A percentile compares a stretch with the other conserved stretches of the same genome.
Conservation (phyloP, 2,888 invertebrate species). For the Caenorhabditis sp. region DNA sequence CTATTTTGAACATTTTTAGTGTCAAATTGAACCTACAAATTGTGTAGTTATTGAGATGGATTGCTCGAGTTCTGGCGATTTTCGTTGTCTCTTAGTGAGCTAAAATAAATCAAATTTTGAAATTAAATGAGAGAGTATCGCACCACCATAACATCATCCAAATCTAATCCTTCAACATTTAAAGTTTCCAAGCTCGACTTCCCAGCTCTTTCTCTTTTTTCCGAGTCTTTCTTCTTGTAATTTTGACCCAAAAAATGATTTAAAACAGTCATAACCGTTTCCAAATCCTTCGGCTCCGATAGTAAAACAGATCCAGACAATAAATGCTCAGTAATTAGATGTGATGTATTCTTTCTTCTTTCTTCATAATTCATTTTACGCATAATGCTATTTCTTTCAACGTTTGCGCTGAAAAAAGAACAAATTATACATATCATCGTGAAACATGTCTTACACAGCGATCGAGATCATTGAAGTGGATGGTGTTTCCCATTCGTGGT, state of each 20-base stretch:
- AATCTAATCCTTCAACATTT: not conserved
- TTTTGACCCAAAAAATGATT: not conserved
- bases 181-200: not conserved
- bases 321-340: not conserved
- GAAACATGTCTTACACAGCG: not conserved
- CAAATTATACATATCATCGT: no score
- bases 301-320: not conserved
- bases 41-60: not conserved
- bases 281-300: not conserved
- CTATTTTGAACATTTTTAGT: no score
- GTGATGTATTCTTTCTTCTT: slow-evolving; percentile 26
- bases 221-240: not conserved
- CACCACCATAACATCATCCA: not conserved
- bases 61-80: not conserved
- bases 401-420: slow-evolving; percentile 10
- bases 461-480: not conserved
- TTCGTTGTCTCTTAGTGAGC: not conserved
- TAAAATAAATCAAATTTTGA: not conserved
- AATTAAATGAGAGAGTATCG: no score
- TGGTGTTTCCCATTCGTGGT: not conserved
- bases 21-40: not conserved
- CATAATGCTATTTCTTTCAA: slow-evolving; percentile 30
- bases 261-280: not conserved
- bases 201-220: not conserved
- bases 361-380: slow-evolving; percentile 18